Base-by-base conservation (phyloP, 1,140 invertebrate species). In the Meloidogyne chitwoodi region DNA sequence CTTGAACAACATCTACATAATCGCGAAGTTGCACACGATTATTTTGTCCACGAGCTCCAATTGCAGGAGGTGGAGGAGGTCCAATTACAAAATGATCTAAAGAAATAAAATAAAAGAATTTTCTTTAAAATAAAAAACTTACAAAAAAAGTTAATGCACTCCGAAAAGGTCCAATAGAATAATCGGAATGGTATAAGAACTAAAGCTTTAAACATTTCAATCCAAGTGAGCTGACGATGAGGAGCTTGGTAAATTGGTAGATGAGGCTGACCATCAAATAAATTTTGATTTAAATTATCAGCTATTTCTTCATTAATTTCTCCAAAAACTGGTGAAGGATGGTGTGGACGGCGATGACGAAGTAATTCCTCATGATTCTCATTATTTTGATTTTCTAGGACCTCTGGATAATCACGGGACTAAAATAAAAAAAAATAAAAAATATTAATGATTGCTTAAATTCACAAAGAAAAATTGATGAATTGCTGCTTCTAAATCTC, bases 401-500 rank as follows among this genome's bases (percentile, higher is more conserved):
- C 38, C 29, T 70, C 68, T 44, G 31, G 68, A 70, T 70, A 27
- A n/a, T 70, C 68, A 16, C 68, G 68, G 10, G 68, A 56, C 68
- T 70, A 44, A 70, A 70, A 16, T 48, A 10, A 34, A 70, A 27
- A 8, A n/a, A 16, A 29, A 70, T 1, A 11, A 29, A 10, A 16
- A 22, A 74, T 0, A 22, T 29, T 14, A 66, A 5, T n/a, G n/a
- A n/a, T n/a, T n/a, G 5, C n/a, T 24, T 16, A 63, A 63, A n/a
- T 16, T 16, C 31, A 74, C 71, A 26, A 74, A 56, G 38, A 77
- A 77, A 68, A 38, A 77, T 63, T 75, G 68, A 48, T 77, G 75
- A 64, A 77, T 65, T 14, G 75, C 75, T 27, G 70, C 63, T 56
- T 77, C 75, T 22, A 77, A 74, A 44, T 77, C 64, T 22, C 75